A percentile compares a stretch with the other conserved stretches of the same genome.
Evolutionary conservation across 2,797 vertebrate species (phyloP).

Genomic region (Simalia tracyae): DNA sequence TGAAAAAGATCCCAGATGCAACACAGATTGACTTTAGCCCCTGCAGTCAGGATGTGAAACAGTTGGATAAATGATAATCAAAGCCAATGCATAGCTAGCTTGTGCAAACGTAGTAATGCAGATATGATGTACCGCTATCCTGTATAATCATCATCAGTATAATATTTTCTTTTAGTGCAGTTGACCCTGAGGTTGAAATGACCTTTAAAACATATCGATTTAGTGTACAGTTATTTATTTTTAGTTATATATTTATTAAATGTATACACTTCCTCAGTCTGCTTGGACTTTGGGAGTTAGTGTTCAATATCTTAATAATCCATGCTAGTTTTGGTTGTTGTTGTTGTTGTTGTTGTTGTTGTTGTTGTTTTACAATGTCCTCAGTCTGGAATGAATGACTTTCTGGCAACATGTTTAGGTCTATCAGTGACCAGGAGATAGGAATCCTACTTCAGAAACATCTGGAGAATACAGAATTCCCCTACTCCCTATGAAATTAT

Average conservation of each 20-base stretch:
- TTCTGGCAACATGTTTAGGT: not conserved
- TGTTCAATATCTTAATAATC: constrained; percentile 22
- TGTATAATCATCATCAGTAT: not conserved
- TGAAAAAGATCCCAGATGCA: not conserved
- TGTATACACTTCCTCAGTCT: not conserved
- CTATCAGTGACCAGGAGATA: not conserved
- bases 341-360: not conserved
- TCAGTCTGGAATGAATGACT: not conserved
- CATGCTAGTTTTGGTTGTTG: constrained; percentile 38
- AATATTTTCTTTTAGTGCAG: not conserved
- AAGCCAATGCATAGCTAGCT: not conserved
- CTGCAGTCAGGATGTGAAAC: not conserved
- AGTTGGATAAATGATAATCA: not conserved
- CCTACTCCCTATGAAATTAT: not conserved
- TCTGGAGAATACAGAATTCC: not conserved
- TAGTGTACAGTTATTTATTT: not conserved
- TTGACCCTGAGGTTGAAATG: not conserved
- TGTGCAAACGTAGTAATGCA: not conserved
- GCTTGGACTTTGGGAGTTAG: constrained; percentile 34
- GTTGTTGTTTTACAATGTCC: constrained; percentile 42
- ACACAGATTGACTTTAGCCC: not conserved
- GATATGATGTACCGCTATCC: no score
- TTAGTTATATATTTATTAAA: not conserved
- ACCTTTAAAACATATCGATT: constrained; percentile 22
- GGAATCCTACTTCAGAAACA: not conserved